Evolutionary conservation across 2,888 invertebrate genomes (phyloP), one percentile per base, ranked within the genome.

Genomic region (Latrodectus hesperus): DNA sequence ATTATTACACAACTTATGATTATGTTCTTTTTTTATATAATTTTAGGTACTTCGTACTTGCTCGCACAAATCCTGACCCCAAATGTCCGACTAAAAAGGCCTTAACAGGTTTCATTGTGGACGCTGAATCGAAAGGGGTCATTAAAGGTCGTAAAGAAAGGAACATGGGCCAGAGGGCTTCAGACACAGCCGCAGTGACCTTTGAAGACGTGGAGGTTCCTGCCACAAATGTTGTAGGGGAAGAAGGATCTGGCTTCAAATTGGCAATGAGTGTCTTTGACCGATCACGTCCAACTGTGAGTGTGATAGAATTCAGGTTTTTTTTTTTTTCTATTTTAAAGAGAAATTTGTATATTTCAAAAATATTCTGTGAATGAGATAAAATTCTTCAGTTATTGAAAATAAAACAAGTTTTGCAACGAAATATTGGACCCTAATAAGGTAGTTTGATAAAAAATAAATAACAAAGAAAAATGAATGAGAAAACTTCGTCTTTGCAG

Each of bases 251-350:
- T 70, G 99, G 99, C 51, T 99, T 99, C 93, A 98, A 97, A 93
- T 96, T 99, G 91, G 98, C 98, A 14, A 99, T 99, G 99, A 95
- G 95, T 68, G 97, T 98, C 0, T 99, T 99, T 92, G 99, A 99
- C 93, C 96, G 95, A 92, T 98, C 98, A 1, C 94, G 99, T 86
- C 97, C 99, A 53, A 96, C 96, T 90, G 97, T 97, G 94, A 93
- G 93, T 65, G 14, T 16, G 22, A 6, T 38, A 38, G 5, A 38
- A 22, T 22, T 22, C 22, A 38, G 2, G 38, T 38, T 3, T 38
- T 38, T 38, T 3, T 38, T 38, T 38, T 22, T 0, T 22, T 22
- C 22, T 0, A 22, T 22, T 22, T 22, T 22, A 22, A 22, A 22
- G 22, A 22, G 22, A 22, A 22, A 22, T 22, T 22, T 22, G 22